Base-by-base conservation (phyloP, 1,140 invertebrate species). In the Megalopta genalis region DNA sequence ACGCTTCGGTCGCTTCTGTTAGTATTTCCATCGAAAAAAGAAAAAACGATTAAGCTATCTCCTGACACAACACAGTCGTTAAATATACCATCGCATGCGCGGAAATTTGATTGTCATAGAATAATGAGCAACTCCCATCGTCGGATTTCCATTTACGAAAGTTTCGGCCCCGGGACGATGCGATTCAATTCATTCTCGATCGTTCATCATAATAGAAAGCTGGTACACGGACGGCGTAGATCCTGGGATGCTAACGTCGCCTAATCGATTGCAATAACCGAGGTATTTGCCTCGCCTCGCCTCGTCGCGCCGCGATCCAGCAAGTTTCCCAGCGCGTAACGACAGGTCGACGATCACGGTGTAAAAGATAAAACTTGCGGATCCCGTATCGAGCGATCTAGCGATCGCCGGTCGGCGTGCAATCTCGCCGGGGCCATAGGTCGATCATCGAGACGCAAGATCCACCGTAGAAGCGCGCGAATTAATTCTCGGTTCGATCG, bases 391-490 rank as follows among this genome's bases (percentile, higher is more conserved):
- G 52, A 32, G 18, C n/a, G 49, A 54, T 46, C 32, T 42, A 59
- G 18, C 73, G n/a, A 59, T 27, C 37, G 39, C 37, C 49, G 5
- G 25, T 6, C 10, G 6, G n/a, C 37, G 12, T 32, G 37, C 27
- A n/a, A 49, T 49, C 21, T 18, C 2, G 7, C 9, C 3, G 4
- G 32, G n/a, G 46, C 64, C 5, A 23, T 3, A 69, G 37, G 27
- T 71, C 67, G 57, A 71, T 69, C 9, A 63, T 62, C 23, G 60
- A 54, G 10, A 57, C 42, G 46, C 23, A 18, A 39, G 25, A 46
- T 77, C 72, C 60, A 42, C 83, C 69, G 8, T 25, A 18, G 49
- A 65, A 16, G n/a, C 9, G 64, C 18, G 74, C 25, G 66, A 70
- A 77, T 77, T 69, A 70, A 70, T 77, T 70, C 12, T 16, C 1